Percentiles rank a stretch among this genome's conserved stretches.
These are phyloP conservation scores for Lipotes vexillifer DNA, from an alignment of 2,113 vertebrate genomes.

Conservation along the genomic window DNA sequence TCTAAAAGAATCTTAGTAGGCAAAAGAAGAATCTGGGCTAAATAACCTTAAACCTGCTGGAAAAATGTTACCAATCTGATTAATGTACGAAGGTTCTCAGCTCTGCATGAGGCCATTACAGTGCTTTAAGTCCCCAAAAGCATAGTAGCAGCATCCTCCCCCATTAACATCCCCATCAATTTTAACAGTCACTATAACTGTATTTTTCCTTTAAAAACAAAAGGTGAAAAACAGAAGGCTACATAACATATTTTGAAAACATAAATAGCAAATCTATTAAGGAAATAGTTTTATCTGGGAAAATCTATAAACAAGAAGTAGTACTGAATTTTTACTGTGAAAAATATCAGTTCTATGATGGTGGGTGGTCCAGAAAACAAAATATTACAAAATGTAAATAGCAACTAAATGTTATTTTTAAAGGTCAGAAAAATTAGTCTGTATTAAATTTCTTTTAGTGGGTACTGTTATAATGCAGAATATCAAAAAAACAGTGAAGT, in stretches of 20 bases:
- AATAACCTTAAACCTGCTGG: background rate
- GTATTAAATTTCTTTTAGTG: background rate
- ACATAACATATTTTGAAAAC: background rate
- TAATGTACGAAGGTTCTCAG: background rate
- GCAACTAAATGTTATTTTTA: background rate
- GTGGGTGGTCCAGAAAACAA: background rate
- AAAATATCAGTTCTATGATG: background rate
- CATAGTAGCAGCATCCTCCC: background rate
- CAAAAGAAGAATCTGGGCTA: background rate
- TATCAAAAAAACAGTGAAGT: background rate
- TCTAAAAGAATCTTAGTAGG: background rate
- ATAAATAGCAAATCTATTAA: background rate
- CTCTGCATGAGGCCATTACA: background rate
- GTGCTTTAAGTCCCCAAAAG: background rate
- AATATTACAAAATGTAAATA: slow-evolving; percentile 2
- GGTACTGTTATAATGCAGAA: background rate
- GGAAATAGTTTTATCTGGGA: background rate
- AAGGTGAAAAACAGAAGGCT: background rate
- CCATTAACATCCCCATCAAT: background rate
- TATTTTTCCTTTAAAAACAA: background rate
- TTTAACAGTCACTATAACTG: background rate
- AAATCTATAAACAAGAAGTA: background rate
- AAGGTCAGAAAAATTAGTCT: background rate
- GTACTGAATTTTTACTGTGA: background rate
- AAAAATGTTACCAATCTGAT: background rate